Evolutionary conservation across 2,888 invertebrate genomes (phyloP), one percentile per base, ranked within the genome.

Genomic region (Selenia dentaria): DNA sequence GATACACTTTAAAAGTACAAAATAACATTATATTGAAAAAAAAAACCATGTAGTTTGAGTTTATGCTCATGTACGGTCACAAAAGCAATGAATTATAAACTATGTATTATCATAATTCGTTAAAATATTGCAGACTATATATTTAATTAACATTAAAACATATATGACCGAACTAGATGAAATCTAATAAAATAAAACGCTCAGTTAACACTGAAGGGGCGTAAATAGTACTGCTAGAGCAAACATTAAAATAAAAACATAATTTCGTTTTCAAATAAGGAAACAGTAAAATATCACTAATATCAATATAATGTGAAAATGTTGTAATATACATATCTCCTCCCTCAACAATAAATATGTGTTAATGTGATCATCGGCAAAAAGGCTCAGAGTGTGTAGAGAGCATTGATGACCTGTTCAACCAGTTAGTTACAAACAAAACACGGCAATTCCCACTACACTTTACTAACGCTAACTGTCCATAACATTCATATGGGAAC

Each of bases 91-190:
- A 78, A 75, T 78, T 72, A 75, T 67, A 66, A 69, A 64, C 67
- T 72, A 57, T 47, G 45, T 40, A 71, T 68, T 64, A 72, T 64
- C 59, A 74, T 77, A 70, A 71, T 73, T 67, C 58, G 57, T 65
- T 71, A 71, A 67, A 77, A 73, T 79, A 84, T 83, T 78, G 79
- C 76, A 72, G 70, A 69, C 66, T 71, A 74, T 69, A 64, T 62
- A 64, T 42, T 55, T 67, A 71, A 74, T 60, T 65, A 71, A 74
- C 63, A 70, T 74, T 71, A 68, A 72, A 72, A 74, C 37, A 49
- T 44, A 45, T 57, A 69, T 51, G 64, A 72, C 64, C 57, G 64
- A 70, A 61, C 51, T 57, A 66, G 57, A 62, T 56, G 63, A 62
- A n/a, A 65, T 62, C 67, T 68, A 68, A 53, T 60, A 59, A 70